Conservation (phyloP, 2,113 vertebrate genomes). For the Ochotona princeps region DNA sequence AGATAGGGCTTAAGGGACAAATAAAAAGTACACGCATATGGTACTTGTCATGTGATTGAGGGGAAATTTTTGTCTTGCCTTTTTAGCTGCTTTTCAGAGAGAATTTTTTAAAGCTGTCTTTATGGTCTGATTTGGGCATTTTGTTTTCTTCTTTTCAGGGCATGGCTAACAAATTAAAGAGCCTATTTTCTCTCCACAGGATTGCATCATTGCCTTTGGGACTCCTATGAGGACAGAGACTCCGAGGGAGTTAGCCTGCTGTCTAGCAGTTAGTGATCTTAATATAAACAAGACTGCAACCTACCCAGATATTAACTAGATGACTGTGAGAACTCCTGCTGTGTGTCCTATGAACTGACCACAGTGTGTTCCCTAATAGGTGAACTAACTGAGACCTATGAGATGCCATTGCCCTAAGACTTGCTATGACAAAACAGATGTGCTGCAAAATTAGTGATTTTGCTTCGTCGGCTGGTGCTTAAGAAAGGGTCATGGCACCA, state of each 20-base stretch:
- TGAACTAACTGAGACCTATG: constrained; percentile 67
- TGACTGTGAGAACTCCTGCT: constrained; percentile 66
- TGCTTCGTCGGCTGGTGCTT: not conserved
- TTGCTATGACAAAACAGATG: not conserved
- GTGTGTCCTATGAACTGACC: constrained; percentile 42
- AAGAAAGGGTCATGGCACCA: not conserved
- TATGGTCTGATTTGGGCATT: constrained; percentile 56
- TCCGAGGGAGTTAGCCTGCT: constrained; percentile 69
- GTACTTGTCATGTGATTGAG: not conserved
- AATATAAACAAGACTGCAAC: constrained; percentile 68
- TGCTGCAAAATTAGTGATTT: not conserved
- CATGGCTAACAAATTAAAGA: constrained; percentile 82
- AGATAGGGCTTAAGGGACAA: not conserved
- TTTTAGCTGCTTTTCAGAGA: constrained; percentile 60
- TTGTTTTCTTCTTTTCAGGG: constrained; percentile 76
- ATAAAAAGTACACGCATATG: not conserved
- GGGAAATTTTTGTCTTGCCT: not conserved
- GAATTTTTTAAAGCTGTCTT: constrained; percentile 46
- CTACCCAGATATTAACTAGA: constrained; percentile 65
- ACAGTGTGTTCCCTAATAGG: constrained; percentile 26
- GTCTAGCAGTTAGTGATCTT: constrained; percentile 75
- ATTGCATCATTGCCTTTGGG: constrained; percentile 79
- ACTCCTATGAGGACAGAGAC: constrained; percentile 66
- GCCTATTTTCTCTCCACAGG: constrained; percentile 78
- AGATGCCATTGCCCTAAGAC: constrained; percentile 69